Evolutionary conservation across 2,113 vertebrate species (phyloP).

Genomic region (Epinephelus lanceolatus): DNA sequence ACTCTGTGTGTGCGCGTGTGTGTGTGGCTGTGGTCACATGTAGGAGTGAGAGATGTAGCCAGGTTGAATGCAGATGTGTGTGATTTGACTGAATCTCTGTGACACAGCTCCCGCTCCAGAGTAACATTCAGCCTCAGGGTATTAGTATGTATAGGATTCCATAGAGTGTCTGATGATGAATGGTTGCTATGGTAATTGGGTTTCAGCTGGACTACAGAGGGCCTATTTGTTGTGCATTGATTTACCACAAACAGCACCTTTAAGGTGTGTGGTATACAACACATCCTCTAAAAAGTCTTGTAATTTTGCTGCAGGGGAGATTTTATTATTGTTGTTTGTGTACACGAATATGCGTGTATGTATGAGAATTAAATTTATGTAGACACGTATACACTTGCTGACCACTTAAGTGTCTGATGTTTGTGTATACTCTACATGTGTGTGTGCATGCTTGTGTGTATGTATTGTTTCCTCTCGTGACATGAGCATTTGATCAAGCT

Average conservation of each 20-base stretch:
- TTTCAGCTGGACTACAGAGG: slow-evolving; percentile 46
- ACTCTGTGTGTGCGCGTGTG: slow-evolving; percentile 26
- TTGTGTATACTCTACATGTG: not conserved
- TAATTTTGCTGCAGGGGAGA: not conserved
- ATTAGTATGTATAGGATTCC: slow-evolving; percentile 70
- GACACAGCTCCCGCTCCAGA: slow-evolving; percentile 40
- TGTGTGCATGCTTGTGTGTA: not conserved
- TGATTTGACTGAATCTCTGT: slow-evolving; percentile 52
- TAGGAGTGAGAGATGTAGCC: slow-evolving; percentile 30
- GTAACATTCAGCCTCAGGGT: slow-evolving; percentile 35
- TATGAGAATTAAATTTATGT: not conserved
- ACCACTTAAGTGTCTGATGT: not conserved
- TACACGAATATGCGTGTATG: not conserved
- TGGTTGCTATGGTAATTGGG: slow-evolving; percentile 58
- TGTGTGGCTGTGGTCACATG: slow-evolving; percentile 26
- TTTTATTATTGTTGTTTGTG: not conserved
- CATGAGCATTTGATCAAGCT: slow-evolving; percentile 48
- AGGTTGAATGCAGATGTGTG: slow-evolving; percentile 48
- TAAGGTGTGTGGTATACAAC: slow-evolving; percentile 16
- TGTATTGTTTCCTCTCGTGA: slow-evolving; percentile 27
- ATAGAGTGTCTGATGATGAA: slow-evolving; percentile 63
- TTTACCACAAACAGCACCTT: slow-evolving; percentile 36
- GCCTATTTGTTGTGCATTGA: slow-evolving; percentile 49
- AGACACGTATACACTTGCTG: not conserved
- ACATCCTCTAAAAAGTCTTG: slow-evolving; percentile 3